These are phyloP conservation scores for Melinopterus prodromus DNA, from an alignment of 2,888 invertebrate genomes.

Conservation along the genomic window DNA sequence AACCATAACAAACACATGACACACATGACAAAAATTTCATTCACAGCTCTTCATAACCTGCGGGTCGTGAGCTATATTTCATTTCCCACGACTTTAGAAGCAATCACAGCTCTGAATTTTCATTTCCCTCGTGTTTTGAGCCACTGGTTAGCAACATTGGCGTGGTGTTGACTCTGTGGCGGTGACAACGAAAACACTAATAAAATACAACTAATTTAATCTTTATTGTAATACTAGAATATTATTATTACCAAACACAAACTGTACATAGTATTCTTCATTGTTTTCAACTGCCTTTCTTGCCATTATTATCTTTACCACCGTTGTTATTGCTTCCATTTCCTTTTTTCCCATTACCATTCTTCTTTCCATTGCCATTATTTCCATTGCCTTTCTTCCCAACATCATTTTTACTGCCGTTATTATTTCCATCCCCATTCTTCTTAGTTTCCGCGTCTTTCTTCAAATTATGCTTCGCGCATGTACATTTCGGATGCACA, in stretches of 20 bases:
- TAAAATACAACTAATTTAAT: too few species aligned
- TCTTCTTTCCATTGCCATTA: not conserved
- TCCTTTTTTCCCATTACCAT: not conserved
- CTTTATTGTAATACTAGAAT: not conserved
- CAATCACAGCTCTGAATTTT: too few species aligned
- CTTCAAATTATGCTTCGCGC: constrained; percentile 25
- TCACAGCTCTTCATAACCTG: too few species aligned
- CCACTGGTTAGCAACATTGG: too few species aligned
- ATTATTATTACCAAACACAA: not conserved
- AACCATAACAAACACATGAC: too few species aligned
- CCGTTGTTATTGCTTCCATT: not conserved
- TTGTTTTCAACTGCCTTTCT: not conserved
- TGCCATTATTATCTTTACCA: not conserved
- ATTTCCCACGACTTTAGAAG: not conserved
- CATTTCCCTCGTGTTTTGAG: too few species aligned
- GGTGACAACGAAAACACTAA: too few species aligned
- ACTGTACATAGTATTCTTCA: not conserved
- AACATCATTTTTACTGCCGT: not conserved
- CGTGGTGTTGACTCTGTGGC: too few species aligned
- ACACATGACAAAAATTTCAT: too few species aligned
- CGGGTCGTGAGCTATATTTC: too few species aligned
- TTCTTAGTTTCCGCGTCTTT: not conserved
- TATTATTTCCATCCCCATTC: not conserved
- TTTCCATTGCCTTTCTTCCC: not conserved
- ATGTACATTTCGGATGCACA: constrained; percentile 28